Evolutionary conservation across 2,888 invertebrate genomes (phyloP).

Genomic region (Portevinia maculata): DNA sequence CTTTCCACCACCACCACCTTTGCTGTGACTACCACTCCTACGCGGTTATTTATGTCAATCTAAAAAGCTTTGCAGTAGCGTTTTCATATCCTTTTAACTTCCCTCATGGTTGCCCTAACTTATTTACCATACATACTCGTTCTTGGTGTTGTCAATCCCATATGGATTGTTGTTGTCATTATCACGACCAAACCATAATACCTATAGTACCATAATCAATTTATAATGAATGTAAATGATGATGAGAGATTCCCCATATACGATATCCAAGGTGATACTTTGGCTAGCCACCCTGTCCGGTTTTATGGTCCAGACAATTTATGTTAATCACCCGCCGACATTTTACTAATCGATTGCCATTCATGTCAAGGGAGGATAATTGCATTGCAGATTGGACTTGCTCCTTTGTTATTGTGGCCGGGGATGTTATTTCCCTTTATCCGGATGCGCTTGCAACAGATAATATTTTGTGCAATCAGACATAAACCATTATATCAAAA

Average conservation of each 20-base stretch:
- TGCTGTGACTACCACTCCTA: not conserved
- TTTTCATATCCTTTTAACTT: conserved; percentile 33
- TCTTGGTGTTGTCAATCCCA: not conserved
- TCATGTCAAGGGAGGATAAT: conserved; percentile 56
- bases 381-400: conserved; percentile 46
- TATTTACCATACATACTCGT: conserved; percentile 6
- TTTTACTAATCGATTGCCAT: conserved; percentile 69
- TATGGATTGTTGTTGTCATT: conserved; percentile 9
- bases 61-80: conserved; percentile 2
- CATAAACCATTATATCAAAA: not conserved
- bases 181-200: conserved; percentile 49
- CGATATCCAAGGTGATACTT: conserved; percentile 6
- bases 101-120: not conserved
- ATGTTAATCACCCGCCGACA: conserved; percentile 69
- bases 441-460: conserved; percentile 9
- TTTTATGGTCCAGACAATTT: conserved; percentile 70
- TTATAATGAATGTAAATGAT: conserved; percentile 63
- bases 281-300: conserved; percentile 45
- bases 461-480: not conserved
- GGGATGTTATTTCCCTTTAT: conserved; percentile 16
- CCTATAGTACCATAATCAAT: conserved; percentile 67
- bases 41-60: conserved; percentile 38
- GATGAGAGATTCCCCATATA: conserved; percentile 15
- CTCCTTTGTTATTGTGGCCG: conserved; percentile 11
- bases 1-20: conserved; percentile 1